Conservation (phyloP, 1,140 invertebrate genomes). For the Cydia splendana region DNA sequence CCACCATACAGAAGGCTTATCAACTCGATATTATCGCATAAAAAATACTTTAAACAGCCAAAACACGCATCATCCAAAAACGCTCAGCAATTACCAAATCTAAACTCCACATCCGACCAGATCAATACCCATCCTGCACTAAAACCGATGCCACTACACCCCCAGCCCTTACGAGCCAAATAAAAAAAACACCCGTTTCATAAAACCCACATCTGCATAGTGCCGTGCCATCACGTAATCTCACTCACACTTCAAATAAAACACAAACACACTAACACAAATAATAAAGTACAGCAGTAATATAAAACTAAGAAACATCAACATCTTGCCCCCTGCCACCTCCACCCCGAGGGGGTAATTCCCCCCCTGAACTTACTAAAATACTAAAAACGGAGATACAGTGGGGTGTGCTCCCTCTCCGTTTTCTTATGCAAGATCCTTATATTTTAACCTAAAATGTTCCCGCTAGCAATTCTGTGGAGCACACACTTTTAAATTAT, state of each 20-base stretch:
- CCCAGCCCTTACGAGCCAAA: conserved; percentile 7
- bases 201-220: conserved; percentile 66
- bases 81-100: conserved; percentile 11
- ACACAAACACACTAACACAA: conserved; percentile 64
- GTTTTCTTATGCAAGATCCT: conserved; percentile 78
- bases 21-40: background rate
- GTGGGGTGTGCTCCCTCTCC: conserved; percentile 57
- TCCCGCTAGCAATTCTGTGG: conserved; percentile 44
- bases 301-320: conserved; percentile 80
- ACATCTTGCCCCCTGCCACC: conserved; percentile 64
- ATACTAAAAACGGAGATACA: conserved; percentile 79
- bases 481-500: conserved; percentile 38
- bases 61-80: background rate
- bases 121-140: conserved; percentile 28
- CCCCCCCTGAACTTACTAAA: conserved; percentile 77
- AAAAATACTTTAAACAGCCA: background rate
- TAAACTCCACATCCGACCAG: conserved; percentile 10
- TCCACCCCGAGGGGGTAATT: conserved; percentile 58
- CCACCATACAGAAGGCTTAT: too few relatives aligned
- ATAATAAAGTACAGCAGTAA: conserved; percentile 77
- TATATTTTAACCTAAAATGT: conserved; percentile 79
- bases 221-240: conserved; percentile 45
- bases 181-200: conserved; percentile 28
- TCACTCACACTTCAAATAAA: conserved; percentile 54
- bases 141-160: conserved; percentile 25